phyloP scores from a whole-genome alignment of 2,113 vertebrate species.

The Cyanoramphus novaezelandiae region DNA sequence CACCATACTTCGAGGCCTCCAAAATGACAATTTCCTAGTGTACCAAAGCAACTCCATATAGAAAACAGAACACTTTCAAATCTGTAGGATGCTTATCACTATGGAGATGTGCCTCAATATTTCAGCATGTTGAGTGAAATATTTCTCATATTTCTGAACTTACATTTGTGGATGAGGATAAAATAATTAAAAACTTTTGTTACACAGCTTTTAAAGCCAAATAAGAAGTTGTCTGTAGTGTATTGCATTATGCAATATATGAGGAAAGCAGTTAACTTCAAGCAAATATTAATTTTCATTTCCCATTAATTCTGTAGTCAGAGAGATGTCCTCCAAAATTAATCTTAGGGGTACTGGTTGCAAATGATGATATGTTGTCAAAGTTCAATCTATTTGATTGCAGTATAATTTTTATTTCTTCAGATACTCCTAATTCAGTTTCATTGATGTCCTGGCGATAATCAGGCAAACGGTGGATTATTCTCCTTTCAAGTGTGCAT shows the following conservation, averaged over 20 bases:
- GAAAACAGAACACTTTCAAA: neutral
- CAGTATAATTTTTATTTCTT: constrained; percentile 2
- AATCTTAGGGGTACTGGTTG: neutral
- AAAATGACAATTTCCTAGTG: neutral
- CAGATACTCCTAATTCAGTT: neutral
- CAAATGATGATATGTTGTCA: neutral
- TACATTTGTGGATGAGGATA: neutral
- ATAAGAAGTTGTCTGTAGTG: neutral
- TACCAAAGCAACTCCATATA: neutral
- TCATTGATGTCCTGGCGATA: neutral
- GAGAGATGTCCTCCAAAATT: constrained; percentile 23
- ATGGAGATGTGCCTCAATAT: neutral
- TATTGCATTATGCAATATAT: constrained; percentile 13
- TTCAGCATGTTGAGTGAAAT: neutral
- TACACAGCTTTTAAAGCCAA: neutral
- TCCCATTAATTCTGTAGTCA: constrained; percentile 39
- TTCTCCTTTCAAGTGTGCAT: neutral
- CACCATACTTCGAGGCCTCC: neutral
- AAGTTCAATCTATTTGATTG: constrained; percentile 1
- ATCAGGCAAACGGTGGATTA: neutral
- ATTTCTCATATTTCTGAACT: neutral
- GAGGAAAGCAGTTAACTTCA: constrained; percentile 52
- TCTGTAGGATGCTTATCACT: neutral
- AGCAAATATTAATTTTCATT: constrained; percentile 63
- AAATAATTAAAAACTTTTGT: constrained; percentile 24